A percentile compares a stretch with the other conserved stretches of the same genome.
Conservation (phyloP, 37 sponge, comb jelly and placozoan species). For the Halichondria panicea region DNA sequence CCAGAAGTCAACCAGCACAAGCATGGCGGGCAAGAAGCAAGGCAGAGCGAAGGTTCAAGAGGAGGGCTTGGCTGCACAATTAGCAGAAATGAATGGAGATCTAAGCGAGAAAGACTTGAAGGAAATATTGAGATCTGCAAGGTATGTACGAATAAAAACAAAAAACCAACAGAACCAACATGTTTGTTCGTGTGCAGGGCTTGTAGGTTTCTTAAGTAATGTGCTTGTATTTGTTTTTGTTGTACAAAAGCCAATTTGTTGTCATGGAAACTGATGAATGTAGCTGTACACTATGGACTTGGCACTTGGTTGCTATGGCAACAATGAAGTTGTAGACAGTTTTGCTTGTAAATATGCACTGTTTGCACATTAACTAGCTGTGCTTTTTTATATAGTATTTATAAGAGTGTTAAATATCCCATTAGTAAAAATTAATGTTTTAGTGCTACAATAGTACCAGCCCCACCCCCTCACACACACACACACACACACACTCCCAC, state of each 20-base stretch:
- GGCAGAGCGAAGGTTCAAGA: slow-evolving; percentile 21
- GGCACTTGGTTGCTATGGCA: slow-evolving; percentile 16
- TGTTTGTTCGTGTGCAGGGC: too few species aligned
- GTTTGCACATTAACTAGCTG: too few species aligned
- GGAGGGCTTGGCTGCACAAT: slow-evolving; percentile 28
- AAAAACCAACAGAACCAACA: too few species aligned
- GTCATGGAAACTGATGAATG: background rate
- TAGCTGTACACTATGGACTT: background rate
- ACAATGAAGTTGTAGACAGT: background rate
- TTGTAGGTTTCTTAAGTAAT: background rate
- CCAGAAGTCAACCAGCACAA: too few species aligned
- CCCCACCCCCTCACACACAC: too few species aligned
- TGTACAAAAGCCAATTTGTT: background rate
- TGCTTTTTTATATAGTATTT: too few species aligned
- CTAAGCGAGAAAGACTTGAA: slow-evolving; percentile 12
- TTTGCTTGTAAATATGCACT: too few species aligned
- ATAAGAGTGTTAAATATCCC: too few species aligned
- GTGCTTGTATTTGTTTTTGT: background rate
- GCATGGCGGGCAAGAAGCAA: slow-evolving; percentile 17
- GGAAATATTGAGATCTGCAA: slow-evolving; percentile 1
- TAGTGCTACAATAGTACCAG: too few species aligned
- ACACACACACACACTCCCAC: too few species aligned
- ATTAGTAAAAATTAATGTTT: too few species aligned
- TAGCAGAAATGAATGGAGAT: slow-evolving; percentile 35
- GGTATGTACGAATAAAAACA: background rate